A percentile compares a stretch with the other conserved stretches of the same genome.
Conservation (phyloP, 2,113 vertebrate species). For the Apteryx owenii region DNA sequence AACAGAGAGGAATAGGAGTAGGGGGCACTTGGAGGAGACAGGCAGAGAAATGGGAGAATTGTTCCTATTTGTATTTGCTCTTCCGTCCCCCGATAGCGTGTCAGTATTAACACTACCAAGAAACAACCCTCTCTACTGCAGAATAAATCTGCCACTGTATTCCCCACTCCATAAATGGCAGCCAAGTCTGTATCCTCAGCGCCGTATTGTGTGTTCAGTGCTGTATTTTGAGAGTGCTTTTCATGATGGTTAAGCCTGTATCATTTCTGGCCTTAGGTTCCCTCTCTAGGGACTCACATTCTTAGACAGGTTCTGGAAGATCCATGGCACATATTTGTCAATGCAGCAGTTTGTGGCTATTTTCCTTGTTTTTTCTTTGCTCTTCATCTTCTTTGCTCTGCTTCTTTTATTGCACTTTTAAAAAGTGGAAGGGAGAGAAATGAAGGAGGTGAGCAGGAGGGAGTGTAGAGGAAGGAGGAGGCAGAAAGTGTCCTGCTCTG, state of each 20-base stretch:
- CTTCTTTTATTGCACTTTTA: not conserved
- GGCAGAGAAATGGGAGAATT: conserved; percentile 52
- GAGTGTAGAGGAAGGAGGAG: not conserved
- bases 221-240: conserved; percentile 47
- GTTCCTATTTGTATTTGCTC: conserved; percentile 43
- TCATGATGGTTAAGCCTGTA: not conserved
- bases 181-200: conserved; percentile 50
- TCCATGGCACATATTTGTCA: not conserved
- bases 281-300: not conserved
- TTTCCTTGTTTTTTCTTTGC: not conserved
- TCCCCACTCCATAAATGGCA: conserved; percentile 41
- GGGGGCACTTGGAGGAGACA: conserved; percentile 15
- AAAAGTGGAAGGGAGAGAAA: not conserved
- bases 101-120: conserved; percentile 56
- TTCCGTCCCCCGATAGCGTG: conserved; percentile 53
- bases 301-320: not conserved
- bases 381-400: not conserved
- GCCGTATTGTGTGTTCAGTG: not conserved
- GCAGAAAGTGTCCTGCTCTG: not conserved
- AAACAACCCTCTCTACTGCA: conserved; percentile 39
- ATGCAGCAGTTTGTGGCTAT: not conserved
- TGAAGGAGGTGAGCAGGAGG: not conserved
- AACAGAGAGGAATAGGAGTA: not conserved
- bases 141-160: conserved; percentile 71
- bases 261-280: conserved; percentile 28